phyloP scores from a whole-genome alignment of 1,140 invertebrate species.

The Ostrea edulis region DNA sequence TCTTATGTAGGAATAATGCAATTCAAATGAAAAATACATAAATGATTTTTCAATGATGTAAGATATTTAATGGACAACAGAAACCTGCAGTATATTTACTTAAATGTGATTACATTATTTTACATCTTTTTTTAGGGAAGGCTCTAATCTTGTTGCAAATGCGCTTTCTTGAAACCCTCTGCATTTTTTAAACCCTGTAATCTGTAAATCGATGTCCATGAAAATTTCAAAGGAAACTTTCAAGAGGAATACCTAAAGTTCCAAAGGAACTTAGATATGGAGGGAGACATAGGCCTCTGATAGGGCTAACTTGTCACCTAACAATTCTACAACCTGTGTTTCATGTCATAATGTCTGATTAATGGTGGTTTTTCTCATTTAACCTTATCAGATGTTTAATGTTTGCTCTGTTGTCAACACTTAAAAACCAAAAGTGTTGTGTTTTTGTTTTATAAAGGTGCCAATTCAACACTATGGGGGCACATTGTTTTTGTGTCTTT shows the following conservation, averaged over 20 bases:
- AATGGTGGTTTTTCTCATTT: conserved; percentile 5
- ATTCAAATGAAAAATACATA: too few relatives aligned
- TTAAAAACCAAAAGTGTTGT: neutral
- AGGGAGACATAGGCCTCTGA: neutral
- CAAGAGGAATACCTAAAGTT: neutral
- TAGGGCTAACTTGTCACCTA: conserved; percentile 18
- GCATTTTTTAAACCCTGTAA: conserved; percentile 22
- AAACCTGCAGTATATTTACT: neutral
- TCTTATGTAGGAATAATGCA: too few relatives aligned
- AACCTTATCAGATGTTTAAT: neutral
- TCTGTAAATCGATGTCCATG: conserved; percentile 33
- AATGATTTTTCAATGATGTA: too few relatives aligned
- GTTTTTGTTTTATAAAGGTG: conserved; percentile 33
- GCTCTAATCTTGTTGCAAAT: neutral
- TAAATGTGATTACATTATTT: conserved; percentile 9
- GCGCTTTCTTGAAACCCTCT: neutral
- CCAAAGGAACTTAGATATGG: neutral
- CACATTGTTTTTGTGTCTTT: neutral
- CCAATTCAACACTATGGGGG: neutral
- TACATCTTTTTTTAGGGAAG: neutral
- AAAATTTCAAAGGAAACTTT: conserved; percentile 16
- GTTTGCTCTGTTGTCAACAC: conserved; percentile 14
- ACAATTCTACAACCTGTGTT: conserved; percentile 29
- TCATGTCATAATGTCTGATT: neutral
- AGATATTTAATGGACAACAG: too few relatives aligned